Percentiles rank a stretch among this genome's conserved stretches.
Conservation (phyloP, 2,113 vertebrate species). For the Phasianus colchicus region DNA sequence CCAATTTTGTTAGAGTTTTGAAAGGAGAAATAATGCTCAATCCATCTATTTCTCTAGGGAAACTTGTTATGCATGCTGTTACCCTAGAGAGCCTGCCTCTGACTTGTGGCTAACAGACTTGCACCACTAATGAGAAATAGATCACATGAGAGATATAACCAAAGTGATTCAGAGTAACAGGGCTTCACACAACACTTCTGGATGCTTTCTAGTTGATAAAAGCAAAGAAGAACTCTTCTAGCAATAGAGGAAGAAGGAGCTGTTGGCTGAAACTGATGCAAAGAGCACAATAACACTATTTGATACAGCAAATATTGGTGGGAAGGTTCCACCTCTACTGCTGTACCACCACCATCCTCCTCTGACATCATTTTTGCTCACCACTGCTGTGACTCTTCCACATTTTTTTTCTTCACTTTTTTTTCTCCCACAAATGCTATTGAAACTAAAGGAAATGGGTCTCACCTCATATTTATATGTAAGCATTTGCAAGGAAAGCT, state of each 20-base stretch:
- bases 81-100: not conserved
- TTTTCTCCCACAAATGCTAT: not conserved
- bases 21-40: not conserved
- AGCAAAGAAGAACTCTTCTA: not conserved
- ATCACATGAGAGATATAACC: not conserved
- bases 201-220: not conserved
- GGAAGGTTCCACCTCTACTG: too few relatives aligned
- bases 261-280: not conserved
- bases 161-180: not conserved
- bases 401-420: not conserved
- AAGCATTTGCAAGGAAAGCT: not conserved
- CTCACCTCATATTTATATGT: not conserved
- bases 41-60: not conserved
- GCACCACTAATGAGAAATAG: not conserved
- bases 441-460: not conserved
- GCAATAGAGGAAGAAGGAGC: not conserved
- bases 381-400: not conserved
- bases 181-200: not conserved
- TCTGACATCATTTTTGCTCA: not conserved
- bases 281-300: too few relatives aligned
- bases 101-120: not conserved
- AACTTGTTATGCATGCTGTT: not conserved
- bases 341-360: too few relatives aligned
- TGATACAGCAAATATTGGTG: too few relatives aligned
- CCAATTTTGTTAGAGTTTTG: not conserved